Base-by-base conservation (phyloP, 2,113 vertebrate species). In the Salminus brasiliensis region DNA sequence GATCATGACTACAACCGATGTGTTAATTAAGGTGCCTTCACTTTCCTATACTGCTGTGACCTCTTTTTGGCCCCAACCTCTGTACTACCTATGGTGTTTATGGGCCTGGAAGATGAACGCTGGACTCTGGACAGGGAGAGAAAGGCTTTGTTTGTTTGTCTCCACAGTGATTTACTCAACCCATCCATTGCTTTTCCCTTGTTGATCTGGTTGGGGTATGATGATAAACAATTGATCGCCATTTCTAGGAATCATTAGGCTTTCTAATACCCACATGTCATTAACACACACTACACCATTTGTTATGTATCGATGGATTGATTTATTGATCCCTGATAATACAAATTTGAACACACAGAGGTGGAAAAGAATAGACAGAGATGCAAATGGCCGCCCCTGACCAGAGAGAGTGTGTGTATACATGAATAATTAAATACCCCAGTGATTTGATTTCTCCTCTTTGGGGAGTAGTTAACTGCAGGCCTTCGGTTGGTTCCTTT, bases 11-110 rank as follows among this genome's bases (percentile, higher is more conserved):
- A 87, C 87, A 87, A 89, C 84, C 88, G 79, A 83, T 74, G 84
- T 91, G 87, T 93, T 93, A 92, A 93, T 94, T 91, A 93, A 89
- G 88, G 87, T 86, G 85, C 86, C 89, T 83, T 88, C 87, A 92
- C 88, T 89, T 91, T 89, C 89, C 83, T 87, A 85, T 90, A 87
- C 85, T 85, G 82, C 82, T 86, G 80, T 52, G 66, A 83, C 85
- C 85, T 88, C 88, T 85, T 89, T 83, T 76, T 86, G 84, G 85
- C 86, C 86, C 82, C 79, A 66, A 43, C 79, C 86, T 87, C 89
- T 88, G 88, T 78, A 78, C 89, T 69, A 71, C 52, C 53, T 18
- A 63, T 52, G 25, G n/a, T 43, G 47, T 62, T 41, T 72, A 12
- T 66, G 52, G 34, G 27, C 16, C 36, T 62, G 45, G 59, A 77